Evolutionary conservation across 1,140 invertebrate genomes (phyloP).

Genomic region (Eumeta japonica): DNA sequence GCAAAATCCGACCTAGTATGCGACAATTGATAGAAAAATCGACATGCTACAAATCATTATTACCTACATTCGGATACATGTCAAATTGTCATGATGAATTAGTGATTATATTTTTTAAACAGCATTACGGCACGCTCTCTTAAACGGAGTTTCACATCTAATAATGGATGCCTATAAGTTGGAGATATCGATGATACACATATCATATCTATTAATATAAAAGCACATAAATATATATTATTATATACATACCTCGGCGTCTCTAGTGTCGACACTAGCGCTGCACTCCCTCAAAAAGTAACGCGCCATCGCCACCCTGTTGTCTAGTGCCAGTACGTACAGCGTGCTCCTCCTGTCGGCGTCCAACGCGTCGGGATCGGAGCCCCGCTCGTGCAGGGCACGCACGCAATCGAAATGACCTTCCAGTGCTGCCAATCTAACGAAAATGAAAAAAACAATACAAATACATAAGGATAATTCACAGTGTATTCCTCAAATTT

Average conservation of each 20-base stretch:
- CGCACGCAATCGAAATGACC: conserved; percentile 83
- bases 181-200: no score
- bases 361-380: conserved; percentile 88
- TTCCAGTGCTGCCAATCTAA: conserved; percentile 77
- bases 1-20: no score
- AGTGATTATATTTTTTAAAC: no score
- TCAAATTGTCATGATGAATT: no score
- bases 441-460: conserved; percentile 18
- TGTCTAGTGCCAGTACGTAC: conserved; percentile 89
- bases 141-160: background rate
- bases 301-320: conserved; percentile 78
- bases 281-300: conserved; percentile 71
- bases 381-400: conserved; percentile 70
- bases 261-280: conserved; percentile 82
- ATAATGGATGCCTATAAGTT: no score
- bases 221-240: conserved; percentile 3
- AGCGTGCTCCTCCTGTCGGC: conserved; percentile 89
- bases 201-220: background rate
- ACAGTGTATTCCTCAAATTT: no score
- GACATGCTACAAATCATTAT: no score
- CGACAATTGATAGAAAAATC: no score
- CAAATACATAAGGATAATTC: conserved; percentile 2
- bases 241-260: conserved; percentile 74
- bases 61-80: no score
- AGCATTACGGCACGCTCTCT: no score